phyloP scores from a whole-genome alignment of 2,888 invertebrate species.

The Eilema depressum region DNA sequence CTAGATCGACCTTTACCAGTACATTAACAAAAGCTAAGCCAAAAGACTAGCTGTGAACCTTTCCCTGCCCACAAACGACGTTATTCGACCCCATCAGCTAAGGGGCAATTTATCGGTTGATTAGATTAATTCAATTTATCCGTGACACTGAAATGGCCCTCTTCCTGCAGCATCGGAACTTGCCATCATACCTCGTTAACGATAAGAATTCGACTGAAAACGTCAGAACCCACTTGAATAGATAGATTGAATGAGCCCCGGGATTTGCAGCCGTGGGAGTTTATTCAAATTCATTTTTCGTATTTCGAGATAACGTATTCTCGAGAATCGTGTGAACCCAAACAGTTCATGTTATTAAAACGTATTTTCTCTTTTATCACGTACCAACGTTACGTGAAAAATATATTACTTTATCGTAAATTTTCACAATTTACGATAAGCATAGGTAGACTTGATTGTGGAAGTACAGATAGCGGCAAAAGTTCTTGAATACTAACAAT shows the following conservation, averaged over 20 bases:
- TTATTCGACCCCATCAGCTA: constrained; percentile 42
- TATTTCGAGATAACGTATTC: constrained; percentile 34
- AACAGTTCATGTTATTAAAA: constrained; percentile 27
- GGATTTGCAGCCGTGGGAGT: constrained; percentile 51
- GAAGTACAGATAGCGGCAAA: neutral
- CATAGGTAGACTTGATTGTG: neutral
- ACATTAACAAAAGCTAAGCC: constrained; percentile 5
- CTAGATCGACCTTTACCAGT: neutral
- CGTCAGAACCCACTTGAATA: constrained; percentile 54
- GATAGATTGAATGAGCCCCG: constrained; percentile 39
- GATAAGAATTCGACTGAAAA: constrained; percentile 69
- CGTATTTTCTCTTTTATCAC: constrained; percentile 11
- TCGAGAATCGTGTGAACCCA: constrained; percentile 30
- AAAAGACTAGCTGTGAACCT: constrained; percentile 30
- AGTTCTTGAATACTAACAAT: neutral
- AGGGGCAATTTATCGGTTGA: constrained; percentile 77
- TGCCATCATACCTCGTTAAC: constrained; percentile 73
- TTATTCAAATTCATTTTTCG: constrained; percentile 48
- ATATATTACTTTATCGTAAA: neutral
- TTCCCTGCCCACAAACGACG: constrained; percentile 45
- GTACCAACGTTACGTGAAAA: neutral
- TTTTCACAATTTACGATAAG: neutral
- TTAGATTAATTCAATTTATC: constrained; percentile 83
- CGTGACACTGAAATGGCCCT: constrained; percentile 76
- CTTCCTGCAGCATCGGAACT: constrained; percentile 77